Conservation (phyloP, 2,888 invertebrate species). For the Perizoma affinitatum region DNA sequence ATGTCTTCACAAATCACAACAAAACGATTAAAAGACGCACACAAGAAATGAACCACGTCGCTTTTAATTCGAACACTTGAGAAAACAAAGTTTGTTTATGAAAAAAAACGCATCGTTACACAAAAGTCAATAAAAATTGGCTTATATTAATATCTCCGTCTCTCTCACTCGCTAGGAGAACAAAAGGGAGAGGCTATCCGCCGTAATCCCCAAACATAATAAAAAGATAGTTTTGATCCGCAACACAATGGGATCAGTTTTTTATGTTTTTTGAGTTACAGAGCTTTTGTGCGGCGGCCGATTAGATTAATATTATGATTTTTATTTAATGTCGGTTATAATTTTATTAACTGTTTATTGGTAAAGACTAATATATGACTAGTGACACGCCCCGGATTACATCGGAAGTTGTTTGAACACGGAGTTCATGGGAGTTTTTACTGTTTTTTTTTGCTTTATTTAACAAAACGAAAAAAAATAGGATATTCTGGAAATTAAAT, state of each 20-base stretch:
- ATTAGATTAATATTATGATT: constrained; percentile 20
- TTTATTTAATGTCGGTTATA: constrained; percentile 13
- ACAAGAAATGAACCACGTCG: constrained; percentile 12
- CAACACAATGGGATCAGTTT: constrained; percentile 39
- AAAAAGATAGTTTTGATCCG: constrained; percentile 52
- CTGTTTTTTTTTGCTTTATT: no score
- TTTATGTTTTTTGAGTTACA: constrained; percentile 29
- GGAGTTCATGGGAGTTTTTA: background rate
- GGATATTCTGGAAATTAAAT: no score
- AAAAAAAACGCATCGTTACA: constrained; percentile 34
- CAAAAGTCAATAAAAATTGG: constrained; percentile 48
- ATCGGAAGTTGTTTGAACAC: background rate
- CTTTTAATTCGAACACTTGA: constrained; percentile 29
- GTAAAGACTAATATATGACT: constrained; percentile 11
- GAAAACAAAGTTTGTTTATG: constrained; percentile 25
- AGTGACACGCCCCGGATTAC: constrained; percentile 23
- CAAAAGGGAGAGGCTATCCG: constrained; percentile 37
- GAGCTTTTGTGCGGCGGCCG: constrained; percentile 27
- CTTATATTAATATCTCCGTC: constrained; percentile 28
- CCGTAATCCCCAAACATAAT: constrained; percentile 48
- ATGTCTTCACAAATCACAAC: constrained; percentile 1
- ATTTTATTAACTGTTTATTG: constrained; percentile 22
- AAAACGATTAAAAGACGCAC: constrained; percentile 9
- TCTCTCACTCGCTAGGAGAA: constrained; percentile 39
- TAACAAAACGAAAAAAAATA: no score